These are phyloP conservation scores for Elaeidobius kamerunicus DNA, from an alignment of 2,888 invertebrate genomes.

Conservation along the genomic window DNA sequence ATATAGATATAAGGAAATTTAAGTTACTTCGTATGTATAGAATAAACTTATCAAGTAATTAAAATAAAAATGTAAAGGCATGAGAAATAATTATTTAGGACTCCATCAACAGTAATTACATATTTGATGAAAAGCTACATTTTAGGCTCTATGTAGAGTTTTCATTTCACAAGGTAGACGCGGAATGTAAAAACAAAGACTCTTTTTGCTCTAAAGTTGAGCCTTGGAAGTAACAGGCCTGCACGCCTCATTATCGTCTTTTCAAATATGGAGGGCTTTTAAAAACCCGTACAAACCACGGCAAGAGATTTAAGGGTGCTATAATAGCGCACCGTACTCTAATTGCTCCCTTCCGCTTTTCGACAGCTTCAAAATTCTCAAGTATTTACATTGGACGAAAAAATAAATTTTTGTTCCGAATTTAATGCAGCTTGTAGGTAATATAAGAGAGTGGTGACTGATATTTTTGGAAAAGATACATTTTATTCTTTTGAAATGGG, in stretches of 20 bases:
- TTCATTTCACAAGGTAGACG: too few species aligned
- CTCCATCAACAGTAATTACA: too few species aligned
- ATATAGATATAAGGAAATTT: too few species aligned
- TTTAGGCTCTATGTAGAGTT: too few species aligned
- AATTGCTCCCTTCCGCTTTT: constrained; percentile 26
- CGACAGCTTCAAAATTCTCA: constrained; percentile 15
- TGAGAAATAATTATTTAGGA: too few species aligned
- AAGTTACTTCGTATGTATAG: too few species aligned
- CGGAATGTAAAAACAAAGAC: background rate
- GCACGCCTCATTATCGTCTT: constrained; percentile 26
- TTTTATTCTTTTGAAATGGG: too few species aligned
- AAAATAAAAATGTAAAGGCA: too few species aligned
- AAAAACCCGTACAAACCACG: constrained; percentile 22
- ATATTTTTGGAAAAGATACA: too few species aligned
- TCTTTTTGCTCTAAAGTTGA: background rate
- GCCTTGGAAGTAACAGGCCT: constrained; percentile 13
- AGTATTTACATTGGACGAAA: constrained; percentile 12
- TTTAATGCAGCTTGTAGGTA: background rate
- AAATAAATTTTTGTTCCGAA: constrained; percentile 12
- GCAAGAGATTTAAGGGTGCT: constrained; percentile 24
- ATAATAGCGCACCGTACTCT: constrained; percentile 25
- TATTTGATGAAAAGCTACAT: too few species aligned
- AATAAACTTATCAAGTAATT: too few species aligned
- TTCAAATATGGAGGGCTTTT: constrained; percentile 15
- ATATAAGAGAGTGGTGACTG: too few species aligned